A percentile compares a stretch with the other conserved stretches of the same genome.
Evolutionary conservation across 2,888 invertebrate species (phyloP).

Genomic region (Thumatha senex): DNA sequence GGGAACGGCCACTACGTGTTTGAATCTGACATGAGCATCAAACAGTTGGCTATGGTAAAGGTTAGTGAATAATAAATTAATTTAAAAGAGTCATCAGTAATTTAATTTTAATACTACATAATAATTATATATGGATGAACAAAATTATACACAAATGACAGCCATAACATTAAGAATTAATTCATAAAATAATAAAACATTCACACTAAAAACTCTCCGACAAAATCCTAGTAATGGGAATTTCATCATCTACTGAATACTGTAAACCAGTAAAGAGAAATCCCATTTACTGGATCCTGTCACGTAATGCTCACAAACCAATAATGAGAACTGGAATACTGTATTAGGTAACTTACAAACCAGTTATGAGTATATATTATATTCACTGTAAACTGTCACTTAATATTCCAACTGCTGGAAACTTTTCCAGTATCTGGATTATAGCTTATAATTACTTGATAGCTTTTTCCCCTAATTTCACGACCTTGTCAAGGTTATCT

Average conservation of each 20-base stretch:
- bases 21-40: no score
- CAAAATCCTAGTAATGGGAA: slow-evolving; percentile 14
- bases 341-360: slow-evolving; percentile 5
- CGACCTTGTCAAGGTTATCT: slow-evolving; percentile 75
- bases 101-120: slow-evolving; percentile 30
- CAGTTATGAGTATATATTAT: slow-evolving; percentile 5
- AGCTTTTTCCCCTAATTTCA: slow-evolving; percentile 60
- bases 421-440: slow-evolving; percentile 8
- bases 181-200: slow-evolving; percentile 38
- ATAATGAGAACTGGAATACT: slow-evolving; percentile 15
- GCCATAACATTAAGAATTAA: slow-evolving; percentile 66
- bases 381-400: slow-evolving; percentile 1
- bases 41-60: no score
- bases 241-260: slow-evolving; percentile 14
- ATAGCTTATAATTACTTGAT: slow-evolving; percentile 38
- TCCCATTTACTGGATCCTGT: background rate
- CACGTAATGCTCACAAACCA: slow-evolving; percentile 15
- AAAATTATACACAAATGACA: slow-evolving; percentile 44
- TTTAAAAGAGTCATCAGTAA: slow-evolving; percentile 5
- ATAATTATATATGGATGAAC: slow-evolving; percentile 25
- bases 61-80: background rate
- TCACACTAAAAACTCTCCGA: slow-evolving; percentile 36
- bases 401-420: slow-evolving; percentile 7
- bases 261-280: background rate
- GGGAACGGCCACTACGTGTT: no score